Evolutionary conservation across 2,888 invertebrate species (phyloP), one percentile per base, ranked within the genome.

Genomic region (Trisateles emortualis): DNA sequence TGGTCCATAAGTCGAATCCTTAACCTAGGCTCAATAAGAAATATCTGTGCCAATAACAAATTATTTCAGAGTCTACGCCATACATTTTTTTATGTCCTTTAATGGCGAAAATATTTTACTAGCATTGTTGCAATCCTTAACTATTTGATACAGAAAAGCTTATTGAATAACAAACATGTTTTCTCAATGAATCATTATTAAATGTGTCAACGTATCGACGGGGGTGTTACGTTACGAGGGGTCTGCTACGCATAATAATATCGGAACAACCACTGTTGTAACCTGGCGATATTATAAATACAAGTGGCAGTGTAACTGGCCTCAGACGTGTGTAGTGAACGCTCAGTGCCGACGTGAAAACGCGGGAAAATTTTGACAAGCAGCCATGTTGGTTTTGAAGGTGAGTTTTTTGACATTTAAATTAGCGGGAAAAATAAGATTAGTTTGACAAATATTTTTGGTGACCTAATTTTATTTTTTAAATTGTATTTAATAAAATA

Each of bases 261-360:
- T 86, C 72, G 74, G 68, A 71, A 62, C 65, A 64, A 72, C 70
- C 74, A 70, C 83, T 85, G 85, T 84, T 85, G 88, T 81, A 86
- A 87, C 80, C 79, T 81, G 82, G 80, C 87, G 84, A 92, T 89
- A 81, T 92, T 92, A 92, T 92, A 92, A 90, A 92, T 92, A 92
- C 88, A 87, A 81, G 90, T 84, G 78, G 74, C 62, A 39, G 76
- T 65, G 68, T 68, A 68, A 59, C 72, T 76, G 78, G 80, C 72
- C 77, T 72, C 87, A 87, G 82, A 88, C 81, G 81, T 84, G 81
- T 83, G 73, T 78, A 65, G 81, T 72, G 77, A 67, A 70, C 76
- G 80, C 76, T 77, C 78, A 79, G 81, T 76, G 71, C 75, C 76
- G 76, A 81, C 73, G 70, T 41, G 76, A 79, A 82, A 81, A 78